Percentiles rank a stretch among this genome's conserved stretches.
Conservation (phyloP, 2,113 vertebrate species). For the Barbus barbus region DNA sequence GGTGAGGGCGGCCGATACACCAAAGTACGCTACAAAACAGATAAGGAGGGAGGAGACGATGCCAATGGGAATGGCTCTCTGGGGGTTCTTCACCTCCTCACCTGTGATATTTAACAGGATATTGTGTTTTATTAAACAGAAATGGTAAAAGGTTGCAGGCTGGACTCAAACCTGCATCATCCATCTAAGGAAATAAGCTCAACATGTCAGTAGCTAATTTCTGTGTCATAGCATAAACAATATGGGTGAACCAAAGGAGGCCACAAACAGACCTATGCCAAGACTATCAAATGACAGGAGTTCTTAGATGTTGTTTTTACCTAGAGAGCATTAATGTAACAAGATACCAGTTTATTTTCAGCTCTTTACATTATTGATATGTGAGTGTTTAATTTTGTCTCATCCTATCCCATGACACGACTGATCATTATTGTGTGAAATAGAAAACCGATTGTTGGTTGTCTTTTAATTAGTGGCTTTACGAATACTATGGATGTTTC, state of each 20-base stretch:
- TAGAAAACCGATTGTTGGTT: neutral
- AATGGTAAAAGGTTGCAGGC: neutral
- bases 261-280: neutral
- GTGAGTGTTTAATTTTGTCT: neutral
- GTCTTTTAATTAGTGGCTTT: neutral
- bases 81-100: conserved; percentile 97
- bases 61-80: conserved; percentile 95
- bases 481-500: neutral
- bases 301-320: neutral
- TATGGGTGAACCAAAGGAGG: neutral
- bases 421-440: conserved; percentile 6
- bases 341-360: conserved; percentile 23
- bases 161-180: neutral
- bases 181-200: neutral
- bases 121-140: neutral
- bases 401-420: conserved; percentile 8
- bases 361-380: conserved; percentile 33
- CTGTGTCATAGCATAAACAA: neutral
- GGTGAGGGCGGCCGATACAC: conserved; percentile 92
- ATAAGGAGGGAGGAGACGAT: conserved; percentile 94
- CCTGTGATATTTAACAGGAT: conserved; percentile 71
- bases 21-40: conserved; percentile 97
- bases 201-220: neutral
- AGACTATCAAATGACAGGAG: neutral
- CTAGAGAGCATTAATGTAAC: neutral